Evolutionary conservation across 2,888 invertebrate genomes (phyloP).

Genomic region (Linyphia triangularis): DNA sequence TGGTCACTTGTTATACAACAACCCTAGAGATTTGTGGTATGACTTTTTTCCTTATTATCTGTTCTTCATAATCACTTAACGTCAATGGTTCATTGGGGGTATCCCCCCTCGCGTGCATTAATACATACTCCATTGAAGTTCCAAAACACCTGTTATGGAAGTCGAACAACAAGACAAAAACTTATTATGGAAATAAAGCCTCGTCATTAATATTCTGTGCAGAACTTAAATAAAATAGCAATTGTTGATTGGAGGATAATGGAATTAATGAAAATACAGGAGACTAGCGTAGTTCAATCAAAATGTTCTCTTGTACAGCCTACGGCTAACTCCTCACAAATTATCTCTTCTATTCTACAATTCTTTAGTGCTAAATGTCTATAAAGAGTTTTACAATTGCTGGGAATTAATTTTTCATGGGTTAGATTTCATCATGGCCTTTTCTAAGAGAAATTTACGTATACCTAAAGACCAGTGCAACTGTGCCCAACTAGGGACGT

Average conservation of each 20-base stretch:
- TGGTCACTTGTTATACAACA: constrained; percentile 10
- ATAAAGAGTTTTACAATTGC: too few species aligned
- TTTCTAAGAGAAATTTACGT: too few species aligned
- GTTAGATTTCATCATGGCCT: too few species aligned
- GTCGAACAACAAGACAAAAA: constrained; percentile 14
- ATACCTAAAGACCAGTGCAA: too few species aligned
- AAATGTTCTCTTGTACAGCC: background rate
- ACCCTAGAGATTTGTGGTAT: constrained; percentile 41
- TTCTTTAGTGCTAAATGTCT: too few species aligned
- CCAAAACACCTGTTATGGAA: constrained; percentile 43
- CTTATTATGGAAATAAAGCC: constrained; percentile 22
- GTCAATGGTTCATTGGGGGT: constrained; percentile 43
- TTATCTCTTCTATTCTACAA: background rate
- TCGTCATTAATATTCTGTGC: constrained; percentile 37
- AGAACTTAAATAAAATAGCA: constrained; percentile 3
- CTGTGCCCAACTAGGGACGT: too few species aligned
- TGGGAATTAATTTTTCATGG: too few species aligned
- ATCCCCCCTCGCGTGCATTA: constrained; percentile 33
- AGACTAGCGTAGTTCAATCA: background rate
- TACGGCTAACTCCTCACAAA: background rate
- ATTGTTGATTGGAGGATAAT: background rate
- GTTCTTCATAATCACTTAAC: constrained; percentile 62
- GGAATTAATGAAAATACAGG: background rate
- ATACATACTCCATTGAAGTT: constrained; percentile 14
- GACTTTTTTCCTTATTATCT: constrained; percentile 39